Conservation (phyloP, 1,140 invertebrate species). For the Steinernema khuongi region DNA sequence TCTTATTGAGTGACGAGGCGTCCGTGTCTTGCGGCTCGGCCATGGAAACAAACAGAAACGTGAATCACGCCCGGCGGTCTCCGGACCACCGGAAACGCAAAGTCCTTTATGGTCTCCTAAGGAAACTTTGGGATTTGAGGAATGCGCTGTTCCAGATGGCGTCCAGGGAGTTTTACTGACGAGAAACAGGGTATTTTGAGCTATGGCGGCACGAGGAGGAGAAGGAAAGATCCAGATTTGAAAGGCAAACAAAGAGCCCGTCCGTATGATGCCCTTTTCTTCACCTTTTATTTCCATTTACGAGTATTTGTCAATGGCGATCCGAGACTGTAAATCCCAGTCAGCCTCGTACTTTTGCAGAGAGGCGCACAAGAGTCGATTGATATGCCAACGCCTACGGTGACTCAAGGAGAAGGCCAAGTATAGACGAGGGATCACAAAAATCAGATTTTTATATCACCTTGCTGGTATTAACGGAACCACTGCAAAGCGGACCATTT, state of each 20-base stretch:
- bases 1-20: conserved; percentile 10
- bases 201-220: not conserved
- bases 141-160: too few relatives aligned
- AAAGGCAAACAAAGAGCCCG: not conserved
- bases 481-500: too few relatives aligned
- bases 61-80: conserved; percentile 7
- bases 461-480: too few relatives aligned
- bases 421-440: too few relatives aligned
- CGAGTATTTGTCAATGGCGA: not conserved
- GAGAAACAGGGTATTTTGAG: too few relatives aligned
- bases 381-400: too few relatives aligned
- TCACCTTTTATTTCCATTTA: not conserved
- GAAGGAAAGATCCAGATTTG: not conserved
- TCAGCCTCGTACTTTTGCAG: not conserved
- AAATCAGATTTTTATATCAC: too few relatives aligned
- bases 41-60: not conserved
- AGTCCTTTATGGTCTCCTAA: not conserved
- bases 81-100: not conserved
- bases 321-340: not conserved
- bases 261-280: not conserved
- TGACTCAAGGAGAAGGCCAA: too few relatives aligned
- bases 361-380: not conserved
- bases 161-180: too few relatives aligned
- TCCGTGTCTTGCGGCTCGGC: too few relatives aligned
- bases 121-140: too few relatives aligned